Evolutionary conservation across 1,140 invertebrate genomes (phyloP).

Genomic region (Magallana gigas): DNA sequence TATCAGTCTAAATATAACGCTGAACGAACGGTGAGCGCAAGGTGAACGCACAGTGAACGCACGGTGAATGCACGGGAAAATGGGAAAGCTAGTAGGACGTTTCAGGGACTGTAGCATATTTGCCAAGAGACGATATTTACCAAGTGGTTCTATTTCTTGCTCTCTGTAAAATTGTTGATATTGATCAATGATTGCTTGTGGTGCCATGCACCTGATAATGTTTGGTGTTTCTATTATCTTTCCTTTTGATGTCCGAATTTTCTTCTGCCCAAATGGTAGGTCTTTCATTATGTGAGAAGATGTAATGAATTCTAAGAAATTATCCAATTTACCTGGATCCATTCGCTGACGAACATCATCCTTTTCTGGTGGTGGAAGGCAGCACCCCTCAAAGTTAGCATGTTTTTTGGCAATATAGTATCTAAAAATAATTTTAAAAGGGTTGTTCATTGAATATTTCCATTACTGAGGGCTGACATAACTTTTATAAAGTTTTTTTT

Average conservation of each 20-base stretch:
- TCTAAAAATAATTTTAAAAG: background rate
- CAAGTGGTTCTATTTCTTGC: constrained; percentile 34
- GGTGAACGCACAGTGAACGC: too few species aligned
- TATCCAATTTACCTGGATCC: constrained; percentile 41
- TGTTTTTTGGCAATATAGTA: constrained; percentile 45
- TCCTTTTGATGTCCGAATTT: constrained; percentile 24
- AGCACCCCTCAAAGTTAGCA: background rate
- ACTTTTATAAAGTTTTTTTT: too few species aligned
- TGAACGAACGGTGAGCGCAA: too few species aligned
- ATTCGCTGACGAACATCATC: constrained; percentile 1
- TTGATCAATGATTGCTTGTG: constrained; percentile 40
- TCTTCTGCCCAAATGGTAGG: constrained; percentile 37
- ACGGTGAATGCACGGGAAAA: too few species aligned
- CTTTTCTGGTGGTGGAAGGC: constrained; percentile 18
- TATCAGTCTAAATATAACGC: too few species aligned
- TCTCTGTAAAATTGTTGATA: constrained; percentile 41
- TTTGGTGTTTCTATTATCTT: constrained; percentile 40
- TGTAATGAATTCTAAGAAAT: constrained; percentile 40
- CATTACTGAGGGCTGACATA: too few species aligned
- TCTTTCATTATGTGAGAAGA: constrained; percentile 40
- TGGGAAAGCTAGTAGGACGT: too few species aligned
- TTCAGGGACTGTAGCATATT: too few species aligned
- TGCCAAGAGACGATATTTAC: background rate
- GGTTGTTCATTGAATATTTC: background rate
- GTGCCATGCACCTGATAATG: constrained; percentile 44